Evolutionary conservation across 2,797 vertebrate species (phyloP), one percentile per base, ranked within the genome.

Genomic region (Squalus acanthias): DNA sequence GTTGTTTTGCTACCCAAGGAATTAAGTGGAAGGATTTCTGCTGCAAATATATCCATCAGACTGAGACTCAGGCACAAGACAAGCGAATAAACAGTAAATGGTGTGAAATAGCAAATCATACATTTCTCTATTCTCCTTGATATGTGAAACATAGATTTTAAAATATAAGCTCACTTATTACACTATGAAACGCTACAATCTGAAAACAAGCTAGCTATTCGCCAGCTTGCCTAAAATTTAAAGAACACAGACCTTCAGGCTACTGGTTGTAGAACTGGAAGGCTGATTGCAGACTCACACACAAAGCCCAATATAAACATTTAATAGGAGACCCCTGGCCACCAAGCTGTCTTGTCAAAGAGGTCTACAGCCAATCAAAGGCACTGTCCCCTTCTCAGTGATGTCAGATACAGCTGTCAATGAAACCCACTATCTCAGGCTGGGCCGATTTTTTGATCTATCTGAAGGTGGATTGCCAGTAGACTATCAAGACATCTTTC

Each of bases 121-220:
- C 33, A 67, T 92, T 92, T 8, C 33, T 65, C 17, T 20, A 92
- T 92, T 33, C 13, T 39, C 33, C 60, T 92, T 65, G 60, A 20
- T 9, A n/a, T 39, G 24, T 22, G 7, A 65, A 33, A 74, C 26
- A 24, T 2, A 53, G 60, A 92, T 4, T 20, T 92, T 63, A n/a
- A 65, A 65, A 92, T 63, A 92, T n/a, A 15, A 92, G 60, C 33
- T 92, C 89, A 91, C n/a, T n/a, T n/a, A n/a, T n/a, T n/a, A n/a
- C n/a, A n/a, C 13, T 20, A 13, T 63, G 89, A 92, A 65, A 92
- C 22, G 60, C 24, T 60, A 60, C 1, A 65, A n/a, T 65, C 12
- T 20, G 4, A 20, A 65, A 65, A 65, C 15, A 63, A 65, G 4
- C 29, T 4, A 92, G 13, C 33, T 65, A 57, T 57, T 91, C 29